Conservation (phyloP, 2,113 vertebrate species). For the Cyprinodon tularosa region DNA sequence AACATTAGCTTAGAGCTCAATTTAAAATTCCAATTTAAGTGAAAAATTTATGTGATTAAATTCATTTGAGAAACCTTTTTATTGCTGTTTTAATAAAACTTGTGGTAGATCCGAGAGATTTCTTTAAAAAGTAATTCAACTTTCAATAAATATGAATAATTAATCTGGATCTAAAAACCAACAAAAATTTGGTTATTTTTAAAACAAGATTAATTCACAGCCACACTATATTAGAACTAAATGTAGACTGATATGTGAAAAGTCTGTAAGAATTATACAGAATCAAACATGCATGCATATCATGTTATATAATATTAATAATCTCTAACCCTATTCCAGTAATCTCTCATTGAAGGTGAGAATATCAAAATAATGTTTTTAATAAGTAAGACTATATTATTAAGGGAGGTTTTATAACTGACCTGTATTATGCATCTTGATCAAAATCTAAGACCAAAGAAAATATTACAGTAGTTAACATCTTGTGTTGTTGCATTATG, state of each 20-base stretch:
- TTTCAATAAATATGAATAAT: constrained; percentile 2
- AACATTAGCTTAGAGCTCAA: neutral
- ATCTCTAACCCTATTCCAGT: too few relatives aligned
- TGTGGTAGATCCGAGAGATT: constrained; percentile 10
- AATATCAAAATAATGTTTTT: too few relatives aligned
- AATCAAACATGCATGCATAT: too few relatives aligned
- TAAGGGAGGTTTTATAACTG: too few relatives aligned
- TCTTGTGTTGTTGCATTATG: neutral
- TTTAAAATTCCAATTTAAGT: neutral
- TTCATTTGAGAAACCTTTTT: constrained; percentile 5
- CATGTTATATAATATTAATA: too few relatives aligned
- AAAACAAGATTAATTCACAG: neutral
- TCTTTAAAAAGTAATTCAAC: constrained; percentile 5
- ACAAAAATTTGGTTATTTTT: neutral
- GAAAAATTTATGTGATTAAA: constrained; percentile 12
- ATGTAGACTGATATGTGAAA: neutral
- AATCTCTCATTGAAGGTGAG: too few relatives aligned
- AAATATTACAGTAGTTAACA: neutral
- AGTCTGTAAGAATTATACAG: too few relatives aligned
- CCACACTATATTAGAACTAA: neutral
- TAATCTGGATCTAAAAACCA: neutral
- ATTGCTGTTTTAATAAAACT: constrained; percentile 8
- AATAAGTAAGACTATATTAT: too few relatives aligned
- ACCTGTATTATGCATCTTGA: too few relatives aligned
- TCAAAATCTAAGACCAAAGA: neutral